These are phyloP conservation scores for Eupeodes luniger DNA, from an alignment of 2,888 invertebrate genomes.

Conservation along the genomic window DNA sequence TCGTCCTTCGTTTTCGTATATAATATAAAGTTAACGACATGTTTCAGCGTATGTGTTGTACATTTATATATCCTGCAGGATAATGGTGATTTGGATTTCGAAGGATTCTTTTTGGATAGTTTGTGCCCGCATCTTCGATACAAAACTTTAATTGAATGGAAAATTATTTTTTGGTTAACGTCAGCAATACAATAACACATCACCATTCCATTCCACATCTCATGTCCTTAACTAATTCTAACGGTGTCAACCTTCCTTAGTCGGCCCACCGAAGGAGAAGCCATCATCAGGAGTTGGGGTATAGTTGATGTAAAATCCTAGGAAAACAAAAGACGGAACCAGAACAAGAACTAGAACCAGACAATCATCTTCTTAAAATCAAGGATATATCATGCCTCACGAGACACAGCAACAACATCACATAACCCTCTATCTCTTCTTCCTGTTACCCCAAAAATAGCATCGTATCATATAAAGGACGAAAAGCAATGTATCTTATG, in stretches of 20 bases:
- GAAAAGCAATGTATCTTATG: constrained; percentile 54
- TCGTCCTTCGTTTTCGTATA: not conserved
- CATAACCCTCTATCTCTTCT: no score
- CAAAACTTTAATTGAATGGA: constrained; percentile 74
- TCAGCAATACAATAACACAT: constrained; percentile 63
- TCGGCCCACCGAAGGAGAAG: not conserved
- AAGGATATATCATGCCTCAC: constrained; percentile 9
- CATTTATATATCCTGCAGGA: constrained; percentile 6
- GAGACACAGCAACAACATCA: constrained; percentile 17
- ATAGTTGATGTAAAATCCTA: constrained; percentile 48
- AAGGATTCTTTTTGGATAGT: constrained; percentile 57
- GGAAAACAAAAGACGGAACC: constrained; percentile 65
- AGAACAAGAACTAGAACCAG: constrained; percentile 3
- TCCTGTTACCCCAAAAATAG: constrained; percentile 19
- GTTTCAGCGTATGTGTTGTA: constrained; percentile 10
- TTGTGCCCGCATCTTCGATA: constrained; percentile 57
- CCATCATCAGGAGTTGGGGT: not conserved
- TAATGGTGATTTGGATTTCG: constrained; percentile 54
- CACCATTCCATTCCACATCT: not conserved
- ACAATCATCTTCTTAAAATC: constrained; percentile 40
- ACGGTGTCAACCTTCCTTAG: constrained; percentile 7
- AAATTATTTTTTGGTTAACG: constrained; percentile 72
- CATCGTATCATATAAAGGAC: not conserved
- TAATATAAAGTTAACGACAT: constrained; percentile 52
- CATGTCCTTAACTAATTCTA: constrained; percentile 33